Percentiles rank a stretch among this genome's conserved stretches.
Evolutionary conservation across 2,113 vertebrate genomes (phyloP).

Genomic region (Recurvirostra avosetta): DNA sequence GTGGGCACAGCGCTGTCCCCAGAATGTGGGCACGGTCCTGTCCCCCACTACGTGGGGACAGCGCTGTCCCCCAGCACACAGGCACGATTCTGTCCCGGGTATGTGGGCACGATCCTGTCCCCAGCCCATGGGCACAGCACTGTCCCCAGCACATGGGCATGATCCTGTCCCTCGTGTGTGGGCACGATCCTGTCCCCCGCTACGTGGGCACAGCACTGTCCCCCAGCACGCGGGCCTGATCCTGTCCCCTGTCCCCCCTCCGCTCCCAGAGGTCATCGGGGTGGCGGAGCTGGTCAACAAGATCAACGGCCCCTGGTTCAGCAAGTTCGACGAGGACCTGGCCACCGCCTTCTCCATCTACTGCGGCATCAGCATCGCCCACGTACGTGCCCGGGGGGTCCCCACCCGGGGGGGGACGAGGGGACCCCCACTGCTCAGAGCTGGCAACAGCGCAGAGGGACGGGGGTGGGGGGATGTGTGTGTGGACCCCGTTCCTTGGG

Average conservation of each 20-base stretch:
- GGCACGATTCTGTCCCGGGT: too few species aligned
- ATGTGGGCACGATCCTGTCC: background rate
- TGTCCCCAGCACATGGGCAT: background rate
- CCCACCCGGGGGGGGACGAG: too few species aligned
- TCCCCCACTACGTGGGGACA: background rate
- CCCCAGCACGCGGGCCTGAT: background rate
- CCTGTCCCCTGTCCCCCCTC: background rate
- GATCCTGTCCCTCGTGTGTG: background rate
- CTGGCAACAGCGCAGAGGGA: too few species aligned
- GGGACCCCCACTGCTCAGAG: background rate
- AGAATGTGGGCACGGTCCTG: background rate
- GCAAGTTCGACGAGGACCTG: conserved; percentile 92
- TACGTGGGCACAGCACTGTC: too few species aligned
- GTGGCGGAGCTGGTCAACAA: conserved; percentile 93
- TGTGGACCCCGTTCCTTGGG: too few species aligned
- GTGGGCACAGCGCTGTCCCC: too few species aligned
- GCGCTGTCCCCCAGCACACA: too few species aligned
- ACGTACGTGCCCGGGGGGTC: conserved; percentile 69
- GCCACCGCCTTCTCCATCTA: conserved; percentile 95
- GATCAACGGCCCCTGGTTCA: conserved; percentile 93
- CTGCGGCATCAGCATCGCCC: conserved; percentile 94
- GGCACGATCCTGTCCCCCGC: background rate
- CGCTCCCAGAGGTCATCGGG: conserved; percentile 85
- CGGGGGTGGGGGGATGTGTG: too few species aligned
- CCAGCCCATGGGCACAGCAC: too few species aligned